Percentiles rank a stretch among this genome's conserved stretches.
phyloP scores from a whole-genome alignment of 1,140 invertebrate genomes.

The Diabrotica virgifera region DNA sequence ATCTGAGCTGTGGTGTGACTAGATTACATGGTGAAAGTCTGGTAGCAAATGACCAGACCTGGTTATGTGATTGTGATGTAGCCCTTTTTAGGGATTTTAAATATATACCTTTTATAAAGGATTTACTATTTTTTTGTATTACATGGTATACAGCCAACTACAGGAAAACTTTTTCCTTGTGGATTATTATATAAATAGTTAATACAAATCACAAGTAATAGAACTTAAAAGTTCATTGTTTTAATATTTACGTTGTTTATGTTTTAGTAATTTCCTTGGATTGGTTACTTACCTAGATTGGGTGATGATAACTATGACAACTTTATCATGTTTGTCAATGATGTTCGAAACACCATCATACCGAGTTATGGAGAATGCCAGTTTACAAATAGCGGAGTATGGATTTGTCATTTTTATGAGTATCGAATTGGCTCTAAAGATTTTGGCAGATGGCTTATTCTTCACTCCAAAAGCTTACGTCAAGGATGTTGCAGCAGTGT shows the following conservation, averaged over 20 bases:
- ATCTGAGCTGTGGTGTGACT: too few species aligned
- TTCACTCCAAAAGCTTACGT: constrained; percentile 99
- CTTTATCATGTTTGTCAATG: constrained; percentile 96
- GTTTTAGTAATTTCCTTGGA: constrained; percentile 89
- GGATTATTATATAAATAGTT: too few species aligned
- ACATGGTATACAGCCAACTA: too few species aligned
- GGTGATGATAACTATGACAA: constrained; percentile 99
- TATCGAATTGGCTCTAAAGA: constrained; percentile 91
- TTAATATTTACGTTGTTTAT: background rate
- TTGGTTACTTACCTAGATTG: constrained; percentile 98
- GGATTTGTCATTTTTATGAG: constrained; percentile 98
- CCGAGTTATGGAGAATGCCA: constrained; percentile 81
- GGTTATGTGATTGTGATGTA: too few species aligned
- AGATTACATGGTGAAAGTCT: too few species aligned
- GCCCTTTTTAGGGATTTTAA: too few species aligned
- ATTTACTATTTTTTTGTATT: too few species aligned
- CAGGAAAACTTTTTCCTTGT: too few species aligned
- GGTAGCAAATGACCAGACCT: too few species aligned
- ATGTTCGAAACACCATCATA: constrained; percentile 95
- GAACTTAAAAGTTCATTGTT: too few species aligned
- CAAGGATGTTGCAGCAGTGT: constrained; percentile 92
- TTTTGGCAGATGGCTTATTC: constrained; percentile 95
- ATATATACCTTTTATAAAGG: too few species aligned
- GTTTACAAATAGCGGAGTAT: constrained; percentile 93
- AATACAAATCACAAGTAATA: too few species aligned